Base-by-base conservation (phyloP, 2,888 invertebrate genomes). In the Torymus texanus region DNA sequence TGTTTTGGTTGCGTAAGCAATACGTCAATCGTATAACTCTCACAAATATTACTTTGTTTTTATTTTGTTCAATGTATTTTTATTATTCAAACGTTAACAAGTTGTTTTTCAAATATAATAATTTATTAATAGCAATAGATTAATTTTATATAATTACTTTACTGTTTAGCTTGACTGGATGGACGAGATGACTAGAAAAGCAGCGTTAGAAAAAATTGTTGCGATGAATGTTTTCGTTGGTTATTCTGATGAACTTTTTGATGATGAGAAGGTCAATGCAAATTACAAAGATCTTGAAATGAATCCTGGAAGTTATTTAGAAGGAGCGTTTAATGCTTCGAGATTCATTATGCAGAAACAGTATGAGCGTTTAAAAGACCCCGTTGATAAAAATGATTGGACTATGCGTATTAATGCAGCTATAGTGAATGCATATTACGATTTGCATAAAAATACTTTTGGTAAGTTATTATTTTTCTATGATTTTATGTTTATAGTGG, bases 401-500 rank as follows among this genome's bases (percentile, higher is more conserved):
- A 87, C 89, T n/a, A 89, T 89, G 21, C 91, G 92, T 79, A 91
- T 91, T 55, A 87, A 90, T 51, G 96, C 96, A 11, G 96, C 96
- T 11, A 93, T 96, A 80, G 96, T 97, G 78, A 96, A 97, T 88
- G 96, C 96, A 2, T 97, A 95, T 91, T 97, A 97, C 89, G 95
- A 95, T 0, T 94, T 96, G 0, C 93, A 96, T 73, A 96, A 96
- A 90, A 97, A 97, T 90, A 96, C 14, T 21, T 21, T 74, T n/a
- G 68, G 73, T 73, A 65, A 58, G n/a, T 41, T 51, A 18, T 50
- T 51, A 51, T 2, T 51, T 21, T 14, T 2, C 13, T 29, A 53
- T n/a, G 10, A 62, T 21, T 62, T 13, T 1, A 62, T 62, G 1
- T 29, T 29, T 3, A 29, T 3, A 0, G 2, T 3, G 4, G 3